Evolutionary conservation across 1,140 invertebrate genomes (phyloP).

Genomic region (Papilio machaon): DNA sequence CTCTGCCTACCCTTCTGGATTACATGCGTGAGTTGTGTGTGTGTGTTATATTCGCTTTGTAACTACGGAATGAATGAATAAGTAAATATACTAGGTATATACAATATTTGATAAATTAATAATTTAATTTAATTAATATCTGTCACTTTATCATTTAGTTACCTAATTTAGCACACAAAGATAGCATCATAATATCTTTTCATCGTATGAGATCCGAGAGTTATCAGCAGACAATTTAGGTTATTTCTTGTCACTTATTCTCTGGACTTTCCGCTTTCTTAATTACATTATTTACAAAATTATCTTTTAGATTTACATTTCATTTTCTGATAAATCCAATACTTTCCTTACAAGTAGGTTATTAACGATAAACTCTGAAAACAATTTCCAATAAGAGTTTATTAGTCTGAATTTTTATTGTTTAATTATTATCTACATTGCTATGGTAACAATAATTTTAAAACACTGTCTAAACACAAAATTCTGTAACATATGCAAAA

Average conservation of each 20-base stretch:
- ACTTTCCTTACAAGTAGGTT: neutral
- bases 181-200: neutral
- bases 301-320: neutral
- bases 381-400: neutral
- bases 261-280: constrained; percentile 9
- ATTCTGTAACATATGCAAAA: no score
- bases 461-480: no score
- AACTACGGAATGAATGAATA: no score
- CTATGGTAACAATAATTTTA: neutral
- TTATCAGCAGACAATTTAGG: constrained; percentile 4
- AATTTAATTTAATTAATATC: no score
- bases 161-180: neutral
- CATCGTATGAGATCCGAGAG: neutral
- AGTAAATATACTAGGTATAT: no score
- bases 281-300: neutral
- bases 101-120: no score
- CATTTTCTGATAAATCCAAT: neutral
- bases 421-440: neutral
- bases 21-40: no score
- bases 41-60: no score
- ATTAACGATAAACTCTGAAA: neutral
- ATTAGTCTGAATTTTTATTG: neutral
- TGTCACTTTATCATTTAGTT: no score
- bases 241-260: neutral
- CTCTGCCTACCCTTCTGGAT: no score